Evolutionary conservation across 2,113 vertebrate genomes (phyloP), one percentile per base, ranked within the genome.

Genomic region (Xenopus laevis): DNA sequence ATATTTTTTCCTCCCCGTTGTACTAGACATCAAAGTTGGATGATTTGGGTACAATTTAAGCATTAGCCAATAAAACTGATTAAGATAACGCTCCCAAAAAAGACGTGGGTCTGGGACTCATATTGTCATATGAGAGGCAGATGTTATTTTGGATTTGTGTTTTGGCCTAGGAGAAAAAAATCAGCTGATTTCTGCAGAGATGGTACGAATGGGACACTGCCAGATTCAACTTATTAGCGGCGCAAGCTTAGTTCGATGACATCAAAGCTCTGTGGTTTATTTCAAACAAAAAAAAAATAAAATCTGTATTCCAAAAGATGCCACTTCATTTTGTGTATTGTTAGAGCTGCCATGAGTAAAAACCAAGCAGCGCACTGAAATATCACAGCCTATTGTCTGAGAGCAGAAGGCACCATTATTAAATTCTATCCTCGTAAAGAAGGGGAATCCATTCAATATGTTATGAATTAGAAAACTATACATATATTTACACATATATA

Each of bases 61-160:
- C 85, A 92, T 93, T 89, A 86, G 85, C 87, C 93, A 94, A 94
- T 95, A 94, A 94, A 94, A 94, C 90, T 89, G 91, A 94, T 96
- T 93, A 94, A 92, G 90, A 91, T 90, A 90, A 86, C 91, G 94
- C 93, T 87, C 93, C 91, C 89, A 89, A 87, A 76, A n/a, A 81
- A 84, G 89, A 94, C 93, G 94, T 87, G 86, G 93, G 92, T 92
- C 87, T 80, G 88, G 82, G 81, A 86, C 86, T 87, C 86, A 84
- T 82, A 65, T 71, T 78, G 79, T 89, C 95, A 96, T 95, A 92
- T 96, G 96, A 85, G 81, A 81, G 88, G 78, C 96, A 98, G 94
- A 98, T 98, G 95, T 92, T 85, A 80, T 84, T 89, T 81, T 80
- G 10, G 33, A 77, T 86, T 82, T 76, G 82, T 84, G 83, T 84